These are phyloP conservation scores for Periophthalmodon schlosseri DNA, from an alignment of 2,113 vertebrate species.

Conservation along the genomic window DNA sequence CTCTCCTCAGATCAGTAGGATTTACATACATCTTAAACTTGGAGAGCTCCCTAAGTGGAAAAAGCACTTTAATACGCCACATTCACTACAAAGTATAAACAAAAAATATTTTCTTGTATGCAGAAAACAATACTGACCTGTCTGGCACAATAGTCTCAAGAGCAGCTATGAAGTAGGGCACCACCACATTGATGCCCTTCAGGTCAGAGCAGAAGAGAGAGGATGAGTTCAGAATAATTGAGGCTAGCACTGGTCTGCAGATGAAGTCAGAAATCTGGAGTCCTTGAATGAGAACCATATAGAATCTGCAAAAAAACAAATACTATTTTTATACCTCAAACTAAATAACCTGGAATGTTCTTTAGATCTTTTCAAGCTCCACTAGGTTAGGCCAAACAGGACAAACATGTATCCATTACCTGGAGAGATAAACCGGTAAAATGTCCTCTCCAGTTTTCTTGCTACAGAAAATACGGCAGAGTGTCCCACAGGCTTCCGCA, in stretches of 20 bases:
- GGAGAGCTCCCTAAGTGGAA: constrained; percentile 85
- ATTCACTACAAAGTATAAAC: not conserved
- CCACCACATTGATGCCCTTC: constrained; percentile 94
- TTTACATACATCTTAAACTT: constrained; percentile 97
- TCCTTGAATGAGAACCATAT: constrained; percentile 98
- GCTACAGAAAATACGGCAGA: constrained; percentile 97
- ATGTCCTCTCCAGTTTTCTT: constrained; percentile 98
- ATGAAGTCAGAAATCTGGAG: constrained; percentile 95
- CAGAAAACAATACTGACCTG: constrained; percentile 75
- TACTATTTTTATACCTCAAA: not conserved
- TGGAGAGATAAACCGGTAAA: constrained; percentile 94
- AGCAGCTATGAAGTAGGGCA: constrained; percentile 96
- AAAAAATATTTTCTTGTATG: not conserved
- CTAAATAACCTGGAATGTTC: not conserved
- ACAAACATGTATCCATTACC: constrained; percentile 70
- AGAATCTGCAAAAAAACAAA: constrained; percentile 81
- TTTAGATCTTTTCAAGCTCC: not conserved
- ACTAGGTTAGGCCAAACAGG: not conserved
- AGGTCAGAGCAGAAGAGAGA: constrained; percentile 95
- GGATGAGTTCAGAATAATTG: constrained; percentile 94
- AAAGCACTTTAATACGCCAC: not conserved
- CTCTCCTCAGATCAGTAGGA: constrained; percentile 92
- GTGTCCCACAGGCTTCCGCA: constrained; percentile 93
- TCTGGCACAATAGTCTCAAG: constrained; percentile 95
- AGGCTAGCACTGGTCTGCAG: constrained; percentile 92